Evolutionary conservation across 2,113 vertebrate species (phyloP).

Genomic region (Oncorhynchus gorbuscha): DNA sequence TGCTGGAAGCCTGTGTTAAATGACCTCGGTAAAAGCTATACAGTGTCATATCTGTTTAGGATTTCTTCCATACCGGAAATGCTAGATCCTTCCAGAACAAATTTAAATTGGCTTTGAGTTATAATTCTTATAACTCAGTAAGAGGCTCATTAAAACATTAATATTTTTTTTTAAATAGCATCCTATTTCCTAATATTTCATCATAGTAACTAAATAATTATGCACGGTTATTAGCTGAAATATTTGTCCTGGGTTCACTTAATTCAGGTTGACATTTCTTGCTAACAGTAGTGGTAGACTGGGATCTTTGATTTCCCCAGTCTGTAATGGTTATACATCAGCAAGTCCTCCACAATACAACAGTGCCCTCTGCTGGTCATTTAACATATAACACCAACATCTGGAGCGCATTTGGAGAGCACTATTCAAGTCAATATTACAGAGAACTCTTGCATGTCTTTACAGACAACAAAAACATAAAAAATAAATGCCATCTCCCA

Average conservation of each 20-base stretch:
- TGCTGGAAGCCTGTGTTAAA: background rate
- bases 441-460: background rate
- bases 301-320: constrained; percentile 55
- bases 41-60: too few relatives aligned
- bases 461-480: too few relatives aligned
- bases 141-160: constrained; percentile 45
- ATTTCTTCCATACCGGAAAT: background rate
- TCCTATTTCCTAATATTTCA: constrained; percentile 71
- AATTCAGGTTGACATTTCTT: constrained; percentile 70
- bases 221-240: constrained; percentile 71
- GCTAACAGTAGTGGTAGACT: constrained; percentile 60
- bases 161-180: constrained; percentile 20
- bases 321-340: background rate
- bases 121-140: constrained; percentile 41
- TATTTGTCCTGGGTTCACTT: constrained; percentile 73
- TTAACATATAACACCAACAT: constrained; percentile 43
- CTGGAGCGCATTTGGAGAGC: background rate
- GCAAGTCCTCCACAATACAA: constrained; percentile 56
- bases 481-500: too few relatives aligned
- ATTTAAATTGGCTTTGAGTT: constrained; percentile 21
- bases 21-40: too few relatives aligned
- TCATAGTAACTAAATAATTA: constrained; percentile 69
- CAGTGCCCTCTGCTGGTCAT: constrained; percentile 69
- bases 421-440: background rate
- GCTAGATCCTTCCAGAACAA: constrained; percentile 33